Base-by-base conservation (phyloP, 2,113 vertebrate species). In the Sceloporus undulatus region DNA sequence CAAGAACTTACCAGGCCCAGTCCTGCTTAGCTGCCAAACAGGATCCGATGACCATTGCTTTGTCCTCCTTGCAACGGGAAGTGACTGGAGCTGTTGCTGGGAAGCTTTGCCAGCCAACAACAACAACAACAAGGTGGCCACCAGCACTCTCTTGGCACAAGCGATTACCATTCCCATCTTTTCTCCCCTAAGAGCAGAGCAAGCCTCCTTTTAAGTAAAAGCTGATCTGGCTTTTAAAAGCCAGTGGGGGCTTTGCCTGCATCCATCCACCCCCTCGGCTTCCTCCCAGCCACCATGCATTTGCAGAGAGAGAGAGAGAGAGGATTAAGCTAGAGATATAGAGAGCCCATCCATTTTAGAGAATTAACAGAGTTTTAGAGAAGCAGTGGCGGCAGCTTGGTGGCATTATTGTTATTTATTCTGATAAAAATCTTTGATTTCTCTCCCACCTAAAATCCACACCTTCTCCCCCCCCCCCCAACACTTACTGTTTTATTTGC, bases 341-440 rank as follows among this genome's bases (percentile, higher is more conserved):
- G 0, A 2, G 19, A 0, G 0, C 3, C 5, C 92, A 92, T 95
- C 94, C 93, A 94, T 94, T 92, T 95, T 89, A 4, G 7, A 88
- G 94, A 92, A 94, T 95, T 95, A 95, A 91, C 86, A 90, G 42
- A 16, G 85, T 38, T 88, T 90, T 71, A n/a, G 42, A 52, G 38
- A 42, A 68, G 76, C 76, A 19, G 75, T 16, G 4, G 52, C 78
- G 78, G 70, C 19, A 38, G 75, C 40, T 40, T 59, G 25, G 5
- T 27, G 40, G 54, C 18, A 54, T 80, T 87, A 68, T 79, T 0
- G 68, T 70, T 0, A 23, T 13, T n/a, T 19, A 70, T 68, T 0
- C 75, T 87, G 87, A 23, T 90, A 21, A 62, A 79, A 76, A 92
- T 91, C 85, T 82, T 88, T 86, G 81, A 65, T 73, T 1, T 76